Evolutionary conservation across 2,113 vertebrate species (phyloP).

Genomic region (Rhynchopsitta pachyrhyncha): DNA sequence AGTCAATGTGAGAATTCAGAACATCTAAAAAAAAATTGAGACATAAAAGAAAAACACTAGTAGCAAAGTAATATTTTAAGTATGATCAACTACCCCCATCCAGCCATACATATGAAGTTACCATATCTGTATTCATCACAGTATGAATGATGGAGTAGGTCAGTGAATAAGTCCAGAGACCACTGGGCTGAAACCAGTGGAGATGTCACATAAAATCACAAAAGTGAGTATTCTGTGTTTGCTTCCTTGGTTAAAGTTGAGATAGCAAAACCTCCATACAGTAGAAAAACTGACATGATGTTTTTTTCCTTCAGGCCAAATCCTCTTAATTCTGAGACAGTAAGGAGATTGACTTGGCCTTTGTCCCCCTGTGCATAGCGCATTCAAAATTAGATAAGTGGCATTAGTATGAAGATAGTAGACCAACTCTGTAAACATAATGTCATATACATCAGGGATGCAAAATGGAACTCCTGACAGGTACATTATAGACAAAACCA

Average conservation of each 20-base stretch:
- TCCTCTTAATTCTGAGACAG: background rate
- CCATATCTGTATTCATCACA: background rate
- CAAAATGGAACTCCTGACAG: background rate
- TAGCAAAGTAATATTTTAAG: background rate
- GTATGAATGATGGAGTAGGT: background rate
- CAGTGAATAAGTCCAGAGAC: background rate
- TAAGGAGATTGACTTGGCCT: background rate
- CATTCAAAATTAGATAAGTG: background rate
- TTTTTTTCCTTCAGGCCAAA: background rate
- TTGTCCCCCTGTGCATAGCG: background rate
- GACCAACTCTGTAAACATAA: background rate
- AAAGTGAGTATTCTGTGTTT: background rate
- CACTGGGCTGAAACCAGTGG: background rate
- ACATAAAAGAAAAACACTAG: background rate
- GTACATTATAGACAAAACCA: background rate
- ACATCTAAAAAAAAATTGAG: background rate
- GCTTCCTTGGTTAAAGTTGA: background rate
- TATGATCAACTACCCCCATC: background rate
- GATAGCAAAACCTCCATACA: background rate
- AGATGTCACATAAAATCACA: background rate
- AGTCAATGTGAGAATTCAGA: background rate
- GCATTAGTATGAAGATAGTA: background rate
- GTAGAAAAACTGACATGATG: background rate
- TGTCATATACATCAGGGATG: background rate
- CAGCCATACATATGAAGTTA: background rate